A percentile compares a stretch with the other conserved stretches of the same genome.
phyloP scores from a whole-genome alignment of 2,113 vertebrate species.

The Oceanodroma tethys region DNA sequence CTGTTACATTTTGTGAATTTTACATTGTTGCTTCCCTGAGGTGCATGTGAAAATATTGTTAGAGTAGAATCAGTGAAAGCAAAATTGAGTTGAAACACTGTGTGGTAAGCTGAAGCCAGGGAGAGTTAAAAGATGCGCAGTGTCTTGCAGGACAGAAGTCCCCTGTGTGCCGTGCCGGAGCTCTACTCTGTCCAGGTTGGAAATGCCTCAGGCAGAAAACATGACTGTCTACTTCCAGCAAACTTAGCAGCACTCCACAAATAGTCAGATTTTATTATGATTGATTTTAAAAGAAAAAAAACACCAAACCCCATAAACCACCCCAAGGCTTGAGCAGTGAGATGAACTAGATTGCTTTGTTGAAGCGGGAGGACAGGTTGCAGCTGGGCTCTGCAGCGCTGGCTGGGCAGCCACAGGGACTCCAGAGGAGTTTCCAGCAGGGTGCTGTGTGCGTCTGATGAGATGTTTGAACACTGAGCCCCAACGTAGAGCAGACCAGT shows the following conservation, averaged over 20 bases:
- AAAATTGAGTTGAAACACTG: neutral
- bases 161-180: fast-evolving
- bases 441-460: fast-evolving
- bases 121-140: neutral
- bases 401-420: neutral
- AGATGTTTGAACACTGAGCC: neutral
- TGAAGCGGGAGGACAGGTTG: neutral
- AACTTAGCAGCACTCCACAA: neutral
- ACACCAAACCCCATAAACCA: neutral
- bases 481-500: fast-evolving
- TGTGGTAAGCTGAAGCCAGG: neutral
- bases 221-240: neutral
- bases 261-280: neutral
- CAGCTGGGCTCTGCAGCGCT: neutral
- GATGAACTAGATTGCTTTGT: neutral
- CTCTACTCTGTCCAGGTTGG: neutral
- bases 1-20: neutral
- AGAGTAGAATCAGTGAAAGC: neutral
- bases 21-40: neutral
- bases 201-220: neutral
- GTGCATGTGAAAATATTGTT: neutral
- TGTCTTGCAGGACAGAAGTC: neutral
- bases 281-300: neutral
- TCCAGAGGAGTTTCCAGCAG: neutral
- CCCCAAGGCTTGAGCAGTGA: neutral